phyloP scores from a whole-genome alignment of 2,797 vertebrate species.

The Falco concolor region DNA sequence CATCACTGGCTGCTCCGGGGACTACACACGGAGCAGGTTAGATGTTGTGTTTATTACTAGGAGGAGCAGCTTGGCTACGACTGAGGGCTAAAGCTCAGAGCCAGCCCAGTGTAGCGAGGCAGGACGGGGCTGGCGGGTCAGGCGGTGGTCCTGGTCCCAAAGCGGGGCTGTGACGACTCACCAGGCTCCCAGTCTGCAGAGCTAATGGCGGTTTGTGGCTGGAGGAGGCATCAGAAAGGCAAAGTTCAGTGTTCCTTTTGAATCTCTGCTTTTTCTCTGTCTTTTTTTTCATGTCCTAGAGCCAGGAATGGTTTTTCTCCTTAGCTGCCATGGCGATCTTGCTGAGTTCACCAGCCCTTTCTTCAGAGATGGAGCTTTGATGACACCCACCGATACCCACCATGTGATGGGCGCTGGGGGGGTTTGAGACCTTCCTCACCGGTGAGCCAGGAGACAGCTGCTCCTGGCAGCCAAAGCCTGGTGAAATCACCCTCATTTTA shows the following conservation, averaged over 20 bases:
- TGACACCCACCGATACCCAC: neutral
- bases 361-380: neutral
- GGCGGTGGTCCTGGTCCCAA: rapidly evolving
- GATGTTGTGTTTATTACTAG: rapidly evolving
- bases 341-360: neutral
- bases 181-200: neutral
- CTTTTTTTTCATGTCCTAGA: neutral
- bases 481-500: neutral
- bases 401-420: rapidly evolving
- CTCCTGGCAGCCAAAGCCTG: neutral
- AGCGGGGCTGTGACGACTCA: neutral
- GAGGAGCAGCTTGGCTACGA: neutral
- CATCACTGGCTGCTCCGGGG: neutral
- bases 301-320: neutral
- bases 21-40: neutral
- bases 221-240: too few species aligned
- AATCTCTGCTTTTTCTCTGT: neutral
- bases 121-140: neutral
- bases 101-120: rapidly evolving
- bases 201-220: neutral
- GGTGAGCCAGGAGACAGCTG: neutral
- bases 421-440: neutral
- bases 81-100: neutral
- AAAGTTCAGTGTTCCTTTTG: rapidly evolving
- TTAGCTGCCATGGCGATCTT: neutral